Conservation (phyloP, 2,888 invertebrate genomes). For the Steinernema scapterisci region DNA sequence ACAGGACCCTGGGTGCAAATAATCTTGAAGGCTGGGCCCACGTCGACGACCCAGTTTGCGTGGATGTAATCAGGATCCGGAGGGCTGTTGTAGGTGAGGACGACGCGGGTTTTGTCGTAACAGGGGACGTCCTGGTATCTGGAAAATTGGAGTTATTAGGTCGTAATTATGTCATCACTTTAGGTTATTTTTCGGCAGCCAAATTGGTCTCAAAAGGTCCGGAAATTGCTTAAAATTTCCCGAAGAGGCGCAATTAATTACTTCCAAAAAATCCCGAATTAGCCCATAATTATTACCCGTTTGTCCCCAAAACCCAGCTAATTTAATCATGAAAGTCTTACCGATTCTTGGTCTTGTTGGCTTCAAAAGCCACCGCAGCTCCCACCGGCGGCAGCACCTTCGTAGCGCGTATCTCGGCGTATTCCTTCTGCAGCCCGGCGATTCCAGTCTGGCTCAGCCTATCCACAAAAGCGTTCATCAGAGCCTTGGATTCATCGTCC, state of each 20-base stretch:
- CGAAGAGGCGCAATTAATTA: no score
- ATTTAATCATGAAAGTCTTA: neutral
- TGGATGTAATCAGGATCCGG: slow-evolving; percentile 14
- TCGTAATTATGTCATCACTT: no score
- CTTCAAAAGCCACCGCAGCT: neutral
- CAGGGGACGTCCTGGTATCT: slow-evolving; percentile 31
- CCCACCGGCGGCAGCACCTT: slow-evolving; percentile 29
- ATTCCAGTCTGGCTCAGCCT: slow-evolving; percentile 4
- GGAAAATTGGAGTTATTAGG: neutral
- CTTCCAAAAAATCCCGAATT: no score
- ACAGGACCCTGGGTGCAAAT: slow-evolving; percentile 36
- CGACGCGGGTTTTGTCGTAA: slow-evolving; percentile 30
- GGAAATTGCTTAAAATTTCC: no score
- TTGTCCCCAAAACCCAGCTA: no score
- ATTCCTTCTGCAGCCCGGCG: slow-evolving; percentile 31
- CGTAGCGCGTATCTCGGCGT: slow-evolving; percentile 36
- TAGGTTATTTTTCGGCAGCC: no score
- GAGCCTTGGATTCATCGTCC: slow-evolving; percentile 12
- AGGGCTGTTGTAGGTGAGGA: slow-evolving; percentile 2
- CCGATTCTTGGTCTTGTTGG: slow-evolving; percentile 32
- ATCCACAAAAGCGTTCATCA: slow-evolving; percentile 31
- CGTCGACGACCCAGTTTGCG: neutral
- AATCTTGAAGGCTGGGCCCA: neutral
- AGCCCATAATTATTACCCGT: no score
- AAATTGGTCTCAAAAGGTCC: no score